phyloP scores from a whole-genome alignment of 2,888 invertebrate species.

The Ellobium chinense region DNA sequence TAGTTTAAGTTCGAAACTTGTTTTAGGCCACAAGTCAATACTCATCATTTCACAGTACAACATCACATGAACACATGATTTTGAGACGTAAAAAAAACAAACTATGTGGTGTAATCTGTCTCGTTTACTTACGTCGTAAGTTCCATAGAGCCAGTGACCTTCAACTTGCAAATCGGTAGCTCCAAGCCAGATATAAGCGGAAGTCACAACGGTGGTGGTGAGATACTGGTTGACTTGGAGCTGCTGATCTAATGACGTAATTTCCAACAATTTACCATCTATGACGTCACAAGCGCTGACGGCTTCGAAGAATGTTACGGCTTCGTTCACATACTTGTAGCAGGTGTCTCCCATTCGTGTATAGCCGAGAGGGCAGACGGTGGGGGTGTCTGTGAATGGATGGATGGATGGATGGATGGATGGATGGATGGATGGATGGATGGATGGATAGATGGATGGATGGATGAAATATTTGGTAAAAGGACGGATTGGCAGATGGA shows the following conservation, averaged over 20 bases:
- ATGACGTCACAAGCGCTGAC: conserved; percentile 19
- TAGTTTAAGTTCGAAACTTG: too few species aligned
- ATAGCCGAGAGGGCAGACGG: not conserved
- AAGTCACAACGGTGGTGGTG: not conserved
- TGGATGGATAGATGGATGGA: too few species aligned
- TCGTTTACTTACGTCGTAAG: not conserved
- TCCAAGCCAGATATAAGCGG: conserved; percentile 10
- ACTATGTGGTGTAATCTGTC: too few species aligned
- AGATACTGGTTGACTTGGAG: not conserved
- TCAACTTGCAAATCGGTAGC: conserved; percentile 17
- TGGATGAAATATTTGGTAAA: too few species aligned
- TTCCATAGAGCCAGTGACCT: conserved; percentile 1
- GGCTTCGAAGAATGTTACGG: conserved; percentile 14
- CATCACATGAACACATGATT: too few species aligned
- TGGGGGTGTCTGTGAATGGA: not conserved
- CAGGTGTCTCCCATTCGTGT: not conserved
- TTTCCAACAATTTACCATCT: conserved; percentile 15
- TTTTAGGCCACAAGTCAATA: too few species aligned
- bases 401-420: too few species aligned
- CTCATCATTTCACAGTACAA: too few species aligned
- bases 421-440: too few species aligned
- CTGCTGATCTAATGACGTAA: not conserved
- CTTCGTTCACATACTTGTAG: not conserved
- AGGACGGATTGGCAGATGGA: too few species aligned
- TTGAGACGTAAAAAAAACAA: too few species aligned